Evolutionary conservation across 2,797 vertebrate genomes (phyloP).

Genomic region (Chaunax sp.): DNA sequence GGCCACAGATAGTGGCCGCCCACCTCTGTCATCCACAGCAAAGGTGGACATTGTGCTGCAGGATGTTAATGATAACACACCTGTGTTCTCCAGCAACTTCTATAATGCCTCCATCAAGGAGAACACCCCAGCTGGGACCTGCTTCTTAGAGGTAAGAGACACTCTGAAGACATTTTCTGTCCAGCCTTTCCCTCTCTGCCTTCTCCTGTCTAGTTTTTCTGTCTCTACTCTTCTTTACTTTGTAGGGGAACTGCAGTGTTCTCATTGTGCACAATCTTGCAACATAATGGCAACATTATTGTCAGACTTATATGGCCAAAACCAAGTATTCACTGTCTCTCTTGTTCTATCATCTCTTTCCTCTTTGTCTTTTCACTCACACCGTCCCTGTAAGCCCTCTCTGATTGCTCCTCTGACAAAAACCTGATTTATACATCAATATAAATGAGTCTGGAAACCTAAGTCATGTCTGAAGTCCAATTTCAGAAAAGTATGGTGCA

Average conservation of each 20-base stretch:
- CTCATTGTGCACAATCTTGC: constrained; percentile 53
- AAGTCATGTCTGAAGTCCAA: constrained; percentile 40
- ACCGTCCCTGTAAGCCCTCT: constrained; percentile 41
- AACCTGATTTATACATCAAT: constrained; percentile 59
- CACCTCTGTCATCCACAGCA: constrained; percentile 90
- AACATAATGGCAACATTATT: constrained; percentile 38
- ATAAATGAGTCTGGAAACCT: constrained; percentile 59
- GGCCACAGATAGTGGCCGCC: constrained; percentile 90
- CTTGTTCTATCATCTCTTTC: constrained; percentile 52
- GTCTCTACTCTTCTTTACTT: constrained; percentile 22
- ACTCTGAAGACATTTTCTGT: constrained; percentile 5
- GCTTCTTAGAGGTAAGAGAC: constrained; percentile 93
- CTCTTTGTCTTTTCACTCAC: constrained; percentile 45
- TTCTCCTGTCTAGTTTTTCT: constrained; percentile 2
- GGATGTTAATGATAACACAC: constrained; percentile 95
- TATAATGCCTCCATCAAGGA: constrained; percentile 95
- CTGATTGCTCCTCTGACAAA: constrained; percentile 62
- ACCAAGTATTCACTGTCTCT: constrained; percentile 49
- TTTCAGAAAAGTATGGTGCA: constrained; percentile 34
- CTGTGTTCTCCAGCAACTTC: constrained; percentile 89
- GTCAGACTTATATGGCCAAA: constrained; percentile 64
- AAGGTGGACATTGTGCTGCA: constrained; percentile 91
- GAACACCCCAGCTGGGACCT: constrained; percentile 90
- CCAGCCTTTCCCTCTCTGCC: not conserved
- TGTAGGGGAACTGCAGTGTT: constrained; percentile 32